Evolutionary conservation across 2,888 invertebrate genomes (phyloP), one percentile per base, ranked within the genome.

Genomic region (Liposcelis brunnea): DNA sequence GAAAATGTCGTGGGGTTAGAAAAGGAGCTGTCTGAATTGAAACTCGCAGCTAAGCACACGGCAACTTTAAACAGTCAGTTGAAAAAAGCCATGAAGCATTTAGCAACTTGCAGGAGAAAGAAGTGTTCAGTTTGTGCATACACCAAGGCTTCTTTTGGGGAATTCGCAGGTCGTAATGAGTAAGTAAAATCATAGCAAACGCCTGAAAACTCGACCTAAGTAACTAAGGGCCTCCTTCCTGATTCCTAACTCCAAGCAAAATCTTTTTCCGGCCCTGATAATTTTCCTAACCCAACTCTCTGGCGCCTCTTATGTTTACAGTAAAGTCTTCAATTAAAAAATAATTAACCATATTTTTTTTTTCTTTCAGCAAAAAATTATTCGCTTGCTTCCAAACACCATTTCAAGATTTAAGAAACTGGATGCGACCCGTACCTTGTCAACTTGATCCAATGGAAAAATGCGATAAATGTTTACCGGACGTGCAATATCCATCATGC

Each of bases 61-160:
- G 63, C 64, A 18, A 60, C 67, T 6, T 55, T 69, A 48, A 63
- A 67, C 48, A 68, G 66, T 32, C 69, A 69, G 53, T 63, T 69
- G 52, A 66, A 68, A 54, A 69, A 69, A 54, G 69, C 67, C 11
- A 67, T 69, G 60, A 65, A 67, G 52, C 69, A 69, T 54, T 56
- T 69, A 44, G 67, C 69, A 40, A 65, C 66, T 12, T 69, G 69
- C 53, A 62, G 66, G 49, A 56, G 71, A 47, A 65, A 71, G 52
- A 69, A 73, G 52, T 74, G 74, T 53, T 72, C 71, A 5, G 69
- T 74, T 18, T 74, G 74, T 54, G 61, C 69, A 2, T 73, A 74
- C 52, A 71, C 72, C 2, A 68, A 68, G 52, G 65, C 69, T 35
- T 70, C 71, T 1, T 74, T 73, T 52, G 67, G 69, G 46, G 70